Conservation (phyloP, 2,888 invertebrate species). For the Liopterus haemorrhoidalis region DNA sequence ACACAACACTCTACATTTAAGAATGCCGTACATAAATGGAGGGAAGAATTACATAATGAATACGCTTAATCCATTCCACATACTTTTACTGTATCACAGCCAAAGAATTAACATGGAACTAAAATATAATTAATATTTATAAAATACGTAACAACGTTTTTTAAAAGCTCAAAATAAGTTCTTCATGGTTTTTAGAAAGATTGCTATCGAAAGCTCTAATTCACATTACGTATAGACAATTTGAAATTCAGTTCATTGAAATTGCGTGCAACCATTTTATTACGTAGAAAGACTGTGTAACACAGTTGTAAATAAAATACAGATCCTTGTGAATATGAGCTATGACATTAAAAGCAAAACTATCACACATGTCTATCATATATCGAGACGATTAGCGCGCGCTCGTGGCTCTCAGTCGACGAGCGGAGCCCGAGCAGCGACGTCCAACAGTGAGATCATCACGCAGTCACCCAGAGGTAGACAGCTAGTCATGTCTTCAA, state of each 20-base stretch:
- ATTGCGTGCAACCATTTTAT: conserved; percentile 8
- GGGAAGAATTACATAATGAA: conserved; percentile 17
- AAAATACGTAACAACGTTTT: conserved; percentile 16
- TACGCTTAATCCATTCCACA: conserved; percentile 36
- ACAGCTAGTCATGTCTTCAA: conserved; percentile 10
- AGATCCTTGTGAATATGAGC: conserved; percentile 38
- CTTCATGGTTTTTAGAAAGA: background rate
- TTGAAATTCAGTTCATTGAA: conserved; percentile 4
- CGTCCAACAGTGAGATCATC: conserved; percentile 5
- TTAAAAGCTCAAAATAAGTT: conserved; percentile 17
- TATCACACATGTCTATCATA: conserved; percentile 20
- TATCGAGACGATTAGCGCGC: conserved; percentile 1
- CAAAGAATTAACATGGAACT: conserved; percentile 46
- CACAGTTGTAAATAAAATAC: conserved; percentile 41
- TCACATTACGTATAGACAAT: background rate
- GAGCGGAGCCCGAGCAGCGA: background rate
- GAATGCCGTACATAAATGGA: conserved; percentile 16
- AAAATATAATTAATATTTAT: conserved; percentile 7
- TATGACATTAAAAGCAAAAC: conserved; percentile 18
- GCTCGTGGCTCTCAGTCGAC: conserved; percentile 3
- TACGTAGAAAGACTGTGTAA: conserved; percentile 2
- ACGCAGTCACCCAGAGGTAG: conserved; percentile 7
- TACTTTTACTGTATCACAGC: conserved; percentile 48
- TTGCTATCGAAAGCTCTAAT: background rate
- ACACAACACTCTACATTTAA: conserved; percentile 2